Base-by-base conservation (phyloP, 2,797 vertebrate species). In the Enteromius paludinosus region DNA sequence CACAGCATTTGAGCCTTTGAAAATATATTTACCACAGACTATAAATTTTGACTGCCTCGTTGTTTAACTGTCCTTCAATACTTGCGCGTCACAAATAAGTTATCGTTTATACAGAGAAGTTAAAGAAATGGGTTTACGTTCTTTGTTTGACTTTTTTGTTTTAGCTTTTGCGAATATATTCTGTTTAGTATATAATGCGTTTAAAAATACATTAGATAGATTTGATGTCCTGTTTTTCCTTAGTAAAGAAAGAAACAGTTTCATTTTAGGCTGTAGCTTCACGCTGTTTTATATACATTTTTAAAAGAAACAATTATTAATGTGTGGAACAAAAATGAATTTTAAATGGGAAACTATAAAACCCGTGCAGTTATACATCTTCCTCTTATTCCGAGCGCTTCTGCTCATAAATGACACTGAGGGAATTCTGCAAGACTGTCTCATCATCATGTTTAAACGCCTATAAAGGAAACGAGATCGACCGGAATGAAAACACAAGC, bases 1-100 rank as follows among this genome's bases (percentile, higher is more conserved):
- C 68, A 62, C 54, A 47, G 28, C 25, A 72, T 72, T 61, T 4
- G 41, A 64, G 56, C 56, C 68, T 61, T 71, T 35, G 9, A 35
- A 47, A 59, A 62, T 23, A 33, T 78, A 66, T 66, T 49, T 65
- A 76, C 15, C 23, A 78, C 45, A 62, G 1, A 47, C 41, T 56
- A 18, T 54, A 30, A 3, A 59, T 59, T 45, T 43, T 2, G 11
- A 61, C 4, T 38, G 59, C 43, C 35, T 64, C 30, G 38, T 59
- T 59, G 52, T 49, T 56, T 59, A 70, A 23, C 49, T 12, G 45
- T 33, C 9, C 4, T 52, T 41, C 14, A 41, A 5, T 10, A 30
- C 1, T 12, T 70, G n/a, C 35, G 35, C 64, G 15, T 69, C 33
- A 43, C 5, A 23, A 38, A 30, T 0, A 17, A 41, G n/a, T 56